Evolutionary conservation across 2,113 vertebrate species (phyloP).

Genomic region (Suricata suricatta): DNA sequence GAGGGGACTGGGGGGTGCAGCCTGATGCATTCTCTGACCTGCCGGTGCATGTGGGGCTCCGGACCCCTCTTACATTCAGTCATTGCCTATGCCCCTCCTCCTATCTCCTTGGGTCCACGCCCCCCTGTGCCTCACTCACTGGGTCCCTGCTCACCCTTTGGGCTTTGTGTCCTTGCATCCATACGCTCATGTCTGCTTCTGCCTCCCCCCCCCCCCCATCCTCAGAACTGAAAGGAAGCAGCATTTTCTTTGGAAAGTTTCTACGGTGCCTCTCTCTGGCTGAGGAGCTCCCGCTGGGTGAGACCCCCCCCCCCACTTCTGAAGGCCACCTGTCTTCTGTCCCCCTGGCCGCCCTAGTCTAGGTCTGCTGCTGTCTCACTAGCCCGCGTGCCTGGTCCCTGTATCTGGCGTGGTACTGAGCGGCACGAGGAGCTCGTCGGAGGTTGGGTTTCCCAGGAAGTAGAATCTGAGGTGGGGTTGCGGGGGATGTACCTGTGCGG

Average conservation of each 20-base stretch:
- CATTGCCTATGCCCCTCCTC: no score
- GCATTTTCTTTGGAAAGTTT: neutral
- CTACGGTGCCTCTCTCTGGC: no score
- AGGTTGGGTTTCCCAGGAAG: neutral
- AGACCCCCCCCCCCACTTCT: accelerated
- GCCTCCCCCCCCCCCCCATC: accelerated
- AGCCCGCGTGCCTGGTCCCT: accelerated
- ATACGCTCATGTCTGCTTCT: accelerated
- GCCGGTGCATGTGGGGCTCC: accelerated
- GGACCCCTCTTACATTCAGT: neutral
- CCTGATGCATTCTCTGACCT: neutral
- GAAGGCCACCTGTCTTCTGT: accelerated
- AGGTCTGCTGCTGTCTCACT: accelerated
- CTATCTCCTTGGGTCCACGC: neutral
- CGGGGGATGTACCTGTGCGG: neutral
- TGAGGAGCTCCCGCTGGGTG: neutral
- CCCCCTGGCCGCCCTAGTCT: accelerated
- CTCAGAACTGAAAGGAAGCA: neutral
- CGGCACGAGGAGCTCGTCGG: neutral
- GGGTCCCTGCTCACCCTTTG: neutral
- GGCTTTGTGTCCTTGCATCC: accelerated
- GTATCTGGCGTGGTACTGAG: neutral
- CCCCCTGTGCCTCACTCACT: accelerated
- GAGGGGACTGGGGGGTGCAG: accelerated
- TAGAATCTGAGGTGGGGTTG: neutral